phyloP scores from a whole-genome alignment of 2,113 vertebrate genomes.

The Ancistrus triradiatus region DNA sequence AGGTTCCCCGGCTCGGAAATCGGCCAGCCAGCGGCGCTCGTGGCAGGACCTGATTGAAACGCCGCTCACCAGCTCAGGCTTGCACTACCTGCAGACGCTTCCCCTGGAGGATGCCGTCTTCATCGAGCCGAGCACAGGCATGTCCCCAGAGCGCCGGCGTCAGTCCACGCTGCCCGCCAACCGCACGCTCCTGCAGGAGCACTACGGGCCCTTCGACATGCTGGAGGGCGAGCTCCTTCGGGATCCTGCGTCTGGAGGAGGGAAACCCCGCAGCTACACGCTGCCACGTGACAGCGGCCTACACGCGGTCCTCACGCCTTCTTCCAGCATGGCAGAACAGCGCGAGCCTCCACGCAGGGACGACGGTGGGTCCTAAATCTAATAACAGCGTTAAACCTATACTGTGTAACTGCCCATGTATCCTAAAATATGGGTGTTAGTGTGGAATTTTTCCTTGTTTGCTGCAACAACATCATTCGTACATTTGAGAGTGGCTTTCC shows the following conservation, averaged over 20 bases:
- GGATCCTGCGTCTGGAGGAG: slow-evolving; percentile 66
- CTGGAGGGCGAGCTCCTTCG: slow-evolving; percentile 73
- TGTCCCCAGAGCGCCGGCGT: slow-evolving; percentile 80
- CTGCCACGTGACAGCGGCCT: slow-evolving; percentile 92
- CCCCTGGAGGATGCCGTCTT: slow-evolving; percentile 93
- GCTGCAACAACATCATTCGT: too few species aligned
- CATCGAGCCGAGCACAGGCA: slow-evolving; percentile 68
- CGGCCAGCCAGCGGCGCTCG: slow-evolving; percentile 89
- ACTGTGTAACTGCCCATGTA: too few species aligned
- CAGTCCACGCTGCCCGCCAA: slow-evolving; percentile 92
- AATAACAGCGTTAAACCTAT: too few species aligned
- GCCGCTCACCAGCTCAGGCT: slow-evolving; percentile 88
- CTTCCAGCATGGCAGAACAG: slow-evolving; percentile 68
- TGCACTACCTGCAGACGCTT: slow-evolving; percentile 94
- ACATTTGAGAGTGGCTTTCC: too few species aligned
- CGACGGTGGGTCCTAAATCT: slow-evolving; percentile 38
- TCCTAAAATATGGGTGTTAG: too few species aligned
- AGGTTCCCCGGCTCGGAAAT: slow-evolving; percentile 87
- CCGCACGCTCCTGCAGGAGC: slow-evolving; percentile 88
- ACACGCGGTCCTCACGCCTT: slow-evolving; percentile 80
- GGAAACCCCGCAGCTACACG: slow-evolving; percentile 94
- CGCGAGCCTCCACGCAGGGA: slow-evolving; percentile 69
- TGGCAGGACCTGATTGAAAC: slow-evolving; percentile 99
- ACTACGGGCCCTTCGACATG: slow-evolving; percentile 88
- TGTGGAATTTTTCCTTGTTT: too few species aligned